Base-by-base conservation (phyloP, 1,140 invertebrate species). In the Drosophila biarmipes region DNA sequence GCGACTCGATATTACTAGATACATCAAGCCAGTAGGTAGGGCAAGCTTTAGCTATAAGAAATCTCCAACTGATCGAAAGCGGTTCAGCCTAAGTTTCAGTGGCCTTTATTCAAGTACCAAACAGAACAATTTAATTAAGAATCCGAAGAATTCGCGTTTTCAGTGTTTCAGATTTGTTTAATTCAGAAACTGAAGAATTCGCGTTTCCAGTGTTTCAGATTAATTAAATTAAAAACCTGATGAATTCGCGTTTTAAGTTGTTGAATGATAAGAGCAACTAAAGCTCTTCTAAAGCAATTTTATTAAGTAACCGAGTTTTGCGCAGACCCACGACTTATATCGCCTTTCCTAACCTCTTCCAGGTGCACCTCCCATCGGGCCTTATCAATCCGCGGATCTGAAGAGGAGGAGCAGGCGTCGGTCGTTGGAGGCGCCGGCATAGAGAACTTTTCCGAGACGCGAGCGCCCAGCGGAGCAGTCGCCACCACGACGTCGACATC, bases 401-500 rank as follows among this genome's bases (percentile, higher is more conserved):
- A 63, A 46, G 14, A 46, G 19, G 40, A 45, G 45, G 12, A 29
- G 34, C 42, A 27, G 38, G 62, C 54, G 55, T 52, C 74, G 45
- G 46, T 57, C 58, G 48, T 37, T 45, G 27, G 35, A 42, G 40
- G 49, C 52, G 69, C 73, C 55, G 61, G 66, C 78, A 67, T 75
- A 59, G 46, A 73, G 43, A 48, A 62, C 52, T 63, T 61, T 78
- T 75, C 63, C 61, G 61, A 78, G 62, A 87, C 78, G 84, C 79
- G 84, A 59, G 68, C 67, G 84, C 78, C 75, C 63, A 84, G 59
- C 57, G 51, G 52, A 84, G 85, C 71, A 90, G 69, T 85, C 85
- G 90, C 78, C 86, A 91, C 85, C 90, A 91, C 86, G 90, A 91
- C 90, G 90, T 78, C 90, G 90, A 78, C 80, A 69, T 74, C 72